Base-by-base conservation (phyloP, 2,888 invertebrate species). In the Deilephila porcellus region DNA sequence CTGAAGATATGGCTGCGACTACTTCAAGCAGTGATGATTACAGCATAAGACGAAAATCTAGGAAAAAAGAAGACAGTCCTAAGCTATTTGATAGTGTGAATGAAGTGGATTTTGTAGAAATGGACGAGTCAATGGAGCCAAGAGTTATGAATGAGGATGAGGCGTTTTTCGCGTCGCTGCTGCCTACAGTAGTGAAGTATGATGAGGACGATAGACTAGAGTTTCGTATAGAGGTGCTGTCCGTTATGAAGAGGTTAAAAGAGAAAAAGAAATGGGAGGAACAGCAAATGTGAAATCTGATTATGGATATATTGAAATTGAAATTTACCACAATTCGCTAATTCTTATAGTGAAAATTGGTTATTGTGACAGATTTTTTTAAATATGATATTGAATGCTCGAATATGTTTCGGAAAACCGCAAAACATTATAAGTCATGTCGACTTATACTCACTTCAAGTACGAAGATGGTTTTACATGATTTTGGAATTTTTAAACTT, bases 61-160 rank as follows among this genome's bases (percentile, higher is more conserved):
- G 59, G 14, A 77, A 34, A 17, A 81, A 76, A 73, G 82, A 77
- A 71, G 81, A 80, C 59, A 70, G 74, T 20, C 29, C 62, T 11
- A 45, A 32, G 59, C 60, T 25, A 59, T 52, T 70, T 70, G 74
- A 75, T 29, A 71, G 72, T 62, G 53, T 60, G 2, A 79, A 74
- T 11, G 75, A 80, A 1, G 79, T 90, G 29, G 88, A 91, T 77
- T 88, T 89, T 63, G 82, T 88, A 0, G 90, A 87, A 75, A 80
- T 90, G 0, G 88, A 88, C 4, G 88, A 88, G 6, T 76, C 77
- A 0, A 85, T 83, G 73, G 93, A 93, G 73, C 88, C 90, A 0
- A 85, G 94, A 52, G 80, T 94, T 0, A 94, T 94, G 94, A 94
- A 94, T 73, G 94, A 94, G 75, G 94, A 94, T 74, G 94, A 94